Conservation (phyloP, 2,113 vertebrate species). For the Natator depressus region DNA sequence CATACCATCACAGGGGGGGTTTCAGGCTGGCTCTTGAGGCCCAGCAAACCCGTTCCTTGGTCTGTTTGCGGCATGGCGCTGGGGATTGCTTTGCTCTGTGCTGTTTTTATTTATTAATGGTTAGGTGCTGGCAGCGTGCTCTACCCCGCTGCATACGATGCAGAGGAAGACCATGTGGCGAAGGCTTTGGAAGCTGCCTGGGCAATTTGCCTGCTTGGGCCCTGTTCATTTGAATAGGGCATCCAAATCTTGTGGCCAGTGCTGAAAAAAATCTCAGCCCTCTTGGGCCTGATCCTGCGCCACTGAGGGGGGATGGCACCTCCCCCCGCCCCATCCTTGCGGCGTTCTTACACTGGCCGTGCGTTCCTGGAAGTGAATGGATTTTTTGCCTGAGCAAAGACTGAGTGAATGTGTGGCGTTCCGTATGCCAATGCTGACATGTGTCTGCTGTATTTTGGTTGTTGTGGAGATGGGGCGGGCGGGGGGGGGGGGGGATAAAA, state of each 20-base stretch:
- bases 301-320: background rate
- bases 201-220: conserved; percentile 2
- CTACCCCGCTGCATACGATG: background rate
- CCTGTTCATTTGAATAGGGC: background rate
- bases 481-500: background rate
- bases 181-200: background rate
- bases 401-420: fast-evolving
- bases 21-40: background rate
- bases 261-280: background rate
- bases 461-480: background rate
- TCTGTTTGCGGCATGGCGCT: background rate
- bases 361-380: background rate
- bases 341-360: background rate
- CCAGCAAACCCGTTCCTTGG: background rate
- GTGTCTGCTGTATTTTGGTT: background rate
- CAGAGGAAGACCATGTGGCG: background rate
- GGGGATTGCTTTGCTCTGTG: background rate
- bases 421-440: background rate
- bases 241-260: background rate
- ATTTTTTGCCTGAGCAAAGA: background rate
- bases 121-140: background rate
- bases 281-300: background rate
- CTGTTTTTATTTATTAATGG: background rate
- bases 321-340: no score
- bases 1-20: background rate